Percentiles rank a stretch among this genome's conserved stretches.
These are phyloP conservation scores for Oryzias sinensis DNA, from an alignment of 2,797 vertebrate species.

Conservation along the genomic window DNA sequence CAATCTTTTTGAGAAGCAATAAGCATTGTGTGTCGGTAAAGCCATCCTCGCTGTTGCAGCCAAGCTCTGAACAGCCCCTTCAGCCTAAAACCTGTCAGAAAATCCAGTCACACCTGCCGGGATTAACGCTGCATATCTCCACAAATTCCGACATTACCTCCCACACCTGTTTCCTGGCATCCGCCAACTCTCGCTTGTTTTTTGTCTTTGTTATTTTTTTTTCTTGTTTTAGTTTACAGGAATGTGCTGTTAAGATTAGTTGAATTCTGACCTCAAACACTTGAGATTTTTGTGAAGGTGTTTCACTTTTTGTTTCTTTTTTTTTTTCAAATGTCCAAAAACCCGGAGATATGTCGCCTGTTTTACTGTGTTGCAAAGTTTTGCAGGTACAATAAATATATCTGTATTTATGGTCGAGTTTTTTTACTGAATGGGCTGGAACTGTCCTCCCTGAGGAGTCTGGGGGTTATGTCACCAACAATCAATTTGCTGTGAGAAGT, in stretches of 20 bases:
- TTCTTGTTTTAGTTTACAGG: slow-evolving; percentile 10
- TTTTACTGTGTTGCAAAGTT: slow-evolving; percentile 22
- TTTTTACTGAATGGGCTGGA: too few species aligned
- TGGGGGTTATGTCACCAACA: too few species aligned
- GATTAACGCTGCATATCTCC: slow-evolving; percentile 5
- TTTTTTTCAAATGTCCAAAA: slow-evolving; percentile 26
- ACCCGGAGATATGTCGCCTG: slow-evolving; percentile 11
- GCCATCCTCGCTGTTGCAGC: slow-evolving; percentile 12
- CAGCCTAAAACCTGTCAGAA: slow-evolving; percentile 1
- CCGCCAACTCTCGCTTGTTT: slow-evolving; percentile 17
- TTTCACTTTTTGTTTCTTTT: slow-evolving; percentile 19
- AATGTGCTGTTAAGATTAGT: slow-evolving; percentile 26
- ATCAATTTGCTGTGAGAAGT: too few species aligned
- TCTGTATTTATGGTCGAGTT: slow-evolving; percentile 39
- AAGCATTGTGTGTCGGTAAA: slow-evolving; percentile 44
- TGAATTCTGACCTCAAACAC: slow-evolving; percentile 37
- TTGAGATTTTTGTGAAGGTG: slow-evolving; percentile 2
- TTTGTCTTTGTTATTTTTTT: slow-evolving; percentile 10
- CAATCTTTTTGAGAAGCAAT: slow-evolving; percentile 52
- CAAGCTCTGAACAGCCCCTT: neutral
- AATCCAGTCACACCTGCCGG: slow-evolving; percentile 24
- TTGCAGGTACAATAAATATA: slow-evolving; percentile 44
- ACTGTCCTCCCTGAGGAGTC: too few species aligned
- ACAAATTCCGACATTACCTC: neutral
- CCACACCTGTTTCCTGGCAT: slow-evolving; percentile 14